These are phyloP conservation scores for Chionomys nivalis DNA, from an alignment of 2,113 vertebrate genomes.

Conservation along the genomic window DNA sequence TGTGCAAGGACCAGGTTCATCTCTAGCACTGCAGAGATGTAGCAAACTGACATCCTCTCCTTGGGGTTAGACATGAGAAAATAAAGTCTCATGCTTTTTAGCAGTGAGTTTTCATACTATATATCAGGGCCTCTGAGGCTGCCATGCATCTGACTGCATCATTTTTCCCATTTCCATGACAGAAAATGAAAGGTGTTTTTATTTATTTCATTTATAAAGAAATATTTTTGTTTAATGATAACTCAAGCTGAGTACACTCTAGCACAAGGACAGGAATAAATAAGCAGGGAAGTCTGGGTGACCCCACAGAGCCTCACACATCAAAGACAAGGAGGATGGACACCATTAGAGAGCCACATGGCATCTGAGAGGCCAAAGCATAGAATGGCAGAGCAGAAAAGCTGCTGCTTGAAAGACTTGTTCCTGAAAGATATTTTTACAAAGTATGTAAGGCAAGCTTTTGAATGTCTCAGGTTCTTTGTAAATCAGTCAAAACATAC, in stretches of 20 bases:
- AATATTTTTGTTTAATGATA: not conserved
- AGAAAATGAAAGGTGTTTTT: not conserved
- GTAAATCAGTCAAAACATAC: too few species aligned
- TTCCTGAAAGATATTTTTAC: not conserved
- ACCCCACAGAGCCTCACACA: not conserved
- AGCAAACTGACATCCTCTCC: not conserved
- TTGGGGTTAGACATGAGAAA: not conserved
- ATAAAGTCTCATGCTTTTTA: not conserved
- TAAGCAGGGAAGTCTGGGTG: not conserved
- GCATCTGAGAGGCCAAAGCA: not conserved
- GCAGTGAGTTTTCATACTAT: not conserved
- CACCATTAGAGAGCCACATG: not conserved
- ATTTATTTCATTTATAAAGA: not conserved
- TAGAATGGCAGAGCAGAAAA: not conserved
- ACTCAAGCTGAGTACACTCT: not conserved
- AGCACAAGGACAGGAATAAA: not conserved
- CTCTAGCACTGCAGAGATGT: not conserved
- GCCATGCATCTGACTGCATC: too few species aligned
- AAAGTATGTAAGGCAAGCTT: not conserved
- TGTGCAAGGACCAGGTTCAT: not conserved
- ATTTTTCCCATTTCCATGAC: not conserved
- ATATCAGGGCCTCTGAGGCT: not conserved
- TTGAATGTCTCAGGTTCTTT: not conserved
- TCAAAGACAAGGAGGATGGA: not conserved
- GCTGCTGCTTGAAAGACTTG: not conserved